Base-by-base conservation (phyloP, 2,888 invertebrate species). In the Phortica okadai region DNA sequence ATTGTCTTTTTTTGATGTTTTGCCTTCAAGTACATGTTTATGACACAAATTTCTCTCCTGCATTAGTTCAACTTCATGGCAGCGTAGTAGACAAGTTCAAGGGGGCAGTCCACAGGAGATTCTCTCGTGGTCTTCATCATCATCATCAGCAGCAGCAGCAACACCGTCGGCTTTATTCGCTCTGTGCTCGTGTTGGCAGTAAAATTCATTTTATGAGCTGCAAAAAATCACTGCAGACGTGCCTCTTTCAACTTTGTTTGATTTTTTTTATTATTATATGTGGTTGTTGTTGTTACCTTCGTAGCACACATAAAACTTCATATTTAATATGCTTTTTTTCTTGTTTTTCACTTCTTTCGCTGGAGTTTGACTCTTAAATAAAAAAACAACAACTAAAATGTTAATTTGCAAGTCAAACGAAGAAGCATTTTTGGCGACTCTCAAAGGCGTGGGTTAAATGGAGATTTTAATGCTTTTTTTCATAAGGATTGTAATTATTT, bases 181-280 rank as follows among this genome's bases (percentile, higher is more conserved):
- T 21, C 21, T 1, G 21, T 21, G 21, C 21, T 21, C 50, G 50
- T 50, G 2, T 8, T 50, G 10, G 50, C 14, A 50, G 50, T 50
- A 50, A 50, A 66, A 66, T 14, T 66, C 33, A 66, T 8, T 66
- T 66, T 66, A 66, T 66, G 66, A 66, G 66, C 66, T 42, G 66
- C 66, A 41, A 66, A 66, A 66, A 66, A 66, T 21, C 66, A 42
- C 33, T 41, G 42, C 66, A 33, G 42, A 42, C 42, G 42, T 66
- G 66, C n/a, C 66, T 14, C 14, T 66, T 66, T 62, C 8, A 25
- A 11, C n/a, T 6, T 59, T 10, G 16, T 6, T 59, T 10, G 16
- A 59, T 7, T 62, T 62, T 62, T 16, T 25, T 62, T 33, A 5
- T 33, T 33, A 5, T 5, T 33, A 5, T 33, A 56, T 33, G 33